These are phyloP conservation scores for Meloe dianella DNA, from an alignment of 2,888 invertebrate species.

Conservation along the genomic window DNA sequence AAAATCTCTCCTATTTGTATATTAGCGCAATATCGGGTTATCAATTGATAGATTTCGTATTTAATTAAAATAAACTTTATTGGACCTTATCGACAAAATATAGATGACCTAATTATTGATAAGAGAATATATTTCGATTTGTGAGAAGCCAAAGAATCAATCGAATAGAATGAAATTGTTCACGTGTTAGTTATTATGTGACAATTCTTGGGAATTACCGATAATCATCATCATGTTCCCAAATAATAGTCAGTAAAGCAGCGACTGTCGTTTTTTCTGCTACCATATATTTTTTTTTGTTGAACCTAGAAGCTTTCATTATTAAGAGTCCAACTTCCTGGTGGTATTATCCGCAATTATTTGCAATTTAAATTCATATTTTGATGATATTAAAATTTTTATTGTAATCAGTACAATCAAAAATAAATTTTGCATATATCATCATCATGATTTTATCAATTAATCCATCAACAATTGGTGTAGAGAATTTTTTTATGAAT, in stretches of 20 bases:
- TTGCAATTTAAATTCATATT: neutral
- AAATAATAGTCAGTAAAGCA: neutral
- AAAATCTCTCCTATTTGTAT: neutral
- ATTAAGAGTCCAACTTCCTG: neutral
- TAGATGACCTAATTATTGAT: neutral
- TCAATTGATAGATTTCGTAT: neutral
- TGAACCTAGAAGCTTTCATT: neutral
- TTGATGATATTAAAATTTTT: neutral
- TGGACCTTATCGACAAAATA: neutral
- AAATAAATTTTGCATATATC: neutral
- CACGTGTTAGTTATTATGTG: neutral
- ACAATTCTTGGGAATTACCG: slow-evolving; percentile 8
- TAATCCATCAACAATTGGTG: neutral
- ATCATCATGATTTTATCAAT: neutral
- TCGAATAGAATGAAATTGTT: neutral
- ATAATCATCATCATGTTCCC: neutral
- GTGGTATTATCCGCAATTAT: neutral
- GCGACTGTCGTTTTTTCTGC: slow-evolving; percentile 5
- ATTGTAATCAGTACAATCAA: neutral
- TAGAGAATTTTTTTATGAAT: neutral
- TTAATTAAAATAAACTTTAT: neutral
- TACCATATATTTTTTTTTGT: neutral
- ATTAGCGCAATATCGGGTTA: neutral
- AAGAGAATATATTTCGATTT: neutral
- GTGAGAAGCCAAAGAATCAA: neutral